Evolutionary conservation across 1,140 invertebrate genomes (phyloP).

Genomic region (Zaprionus nigranus): DNA sequence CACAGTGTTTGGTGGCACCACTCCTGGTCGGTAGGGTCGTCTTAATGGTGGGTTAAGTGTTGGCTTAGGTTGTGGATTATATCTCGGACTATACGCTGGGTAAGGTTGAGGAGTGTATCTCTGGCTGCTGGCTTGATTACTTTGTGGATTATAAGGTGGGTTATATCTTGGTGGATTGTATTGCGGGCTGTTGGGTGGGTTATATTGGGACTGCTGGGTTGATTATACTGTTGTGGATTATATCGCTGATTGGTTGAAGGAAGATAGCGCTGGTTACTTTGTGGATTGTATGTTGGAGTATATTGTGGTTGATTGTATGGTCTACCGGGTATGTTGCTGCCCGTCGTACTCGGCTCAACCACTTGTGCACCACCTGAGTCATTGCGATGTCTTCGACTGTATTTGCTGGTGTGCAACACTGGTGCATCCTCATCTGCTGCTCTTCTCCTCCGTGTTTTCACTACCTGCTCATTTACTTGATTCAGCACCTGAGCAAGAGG

Average conservation of each 20-base stretch:
- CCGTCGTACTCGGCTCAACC: constrained; percentile 12
- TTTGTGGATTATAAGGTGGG: not conserved
- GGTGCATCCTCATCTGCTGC: constrained; percentile 28
- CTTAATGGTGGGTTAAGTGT: constrained; percentile 8
- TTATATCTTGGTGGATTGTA: not conserved
- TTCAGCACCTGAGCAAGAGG: constrained; percentile 54
- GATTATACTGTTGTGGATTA: not conserved
- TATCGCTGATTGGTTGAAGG: not conserved
- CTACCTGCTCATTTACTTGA: constrained; percentile 48
- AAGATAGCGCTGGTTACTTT: not conserved
- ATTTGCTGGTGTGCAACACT: constrained; percentile 48
- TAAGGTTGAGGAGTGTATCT: not conserved
- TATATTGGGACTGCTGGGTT: too few relatives aligned
- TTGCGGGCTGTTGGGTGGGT: not conserved
- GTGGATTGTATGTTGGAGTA: not conserved
- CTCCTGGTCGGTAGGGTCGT: constrained; percentile 18
- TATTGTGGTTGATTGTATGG: constrained; percentile 4
- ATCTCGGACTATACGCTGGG: not conserved
- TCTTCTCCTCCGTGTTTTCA: constrained; percentile 22
- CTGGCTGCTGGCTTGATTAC: not conserved
- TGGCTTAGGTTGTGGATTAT: not conserved
- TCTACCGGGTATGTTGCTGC: constrained; percentile 2
- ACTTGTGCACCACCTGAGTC: not conserved
- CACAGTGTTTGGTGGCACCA: constrained; percentile 24
- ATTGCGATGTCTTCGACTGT: constrained; percentile 63